Percentiles rank a stretch among this genome's conserved stretches.
Conservation (phyloP, 1,140 invertebrate species). For the Ceratina australensis region DNA sequence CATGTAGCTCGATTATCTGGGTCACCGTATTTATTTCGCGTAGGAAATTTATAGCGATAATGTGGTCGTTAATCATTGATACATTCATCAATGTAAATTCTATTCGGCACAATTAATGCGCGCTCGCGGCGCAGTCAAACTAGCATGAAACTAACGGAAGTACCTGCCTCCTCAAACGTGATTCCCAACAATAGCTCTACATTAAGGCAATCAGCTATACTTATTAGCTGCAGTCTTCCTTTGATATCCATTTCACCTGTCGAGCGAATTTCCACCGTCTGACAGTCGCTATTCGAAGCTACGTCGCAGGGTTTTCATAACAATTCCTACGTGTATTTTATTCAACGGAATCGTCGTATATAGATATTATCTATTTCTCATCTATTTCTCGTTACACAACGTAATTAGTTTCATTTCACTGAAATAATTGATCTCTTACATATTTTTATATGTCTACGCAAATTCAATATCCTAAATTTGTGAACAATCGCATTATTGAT, state of each 20-base stretch:
- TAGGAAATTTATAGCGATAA: constrained; percentile 14
- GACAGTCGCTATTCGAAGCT: too few species aligned
- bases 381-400: too few species aligned
- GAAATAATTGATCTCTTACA: too few species aligned
- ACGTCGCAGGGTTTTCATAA: too few species aligned
- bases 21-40: constrained; percentile 13
- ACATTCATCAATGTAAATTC: constrained; percentile 34
- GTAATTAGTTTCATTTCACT: too few species aligned
- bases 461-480: too few species aligned
- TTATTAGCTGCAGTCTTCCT: background rate
- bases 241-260: background rate
- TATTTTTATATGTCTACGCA: too few species aligned
- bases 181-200: background rate
- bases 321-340: too few species aligned
- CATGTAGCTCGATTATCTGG: background rate
- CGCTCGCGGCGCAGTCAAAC: background rate
- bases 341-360: too few species aligned
- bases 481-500: too few species aligned
- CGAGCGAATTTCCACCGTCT: too few species aligned
- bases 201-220: background rate
- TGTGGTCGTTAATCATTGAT: constrained; percentile 33
- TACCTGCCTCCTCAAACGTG: background rate
- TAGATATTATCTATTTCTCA: too few species aligned
- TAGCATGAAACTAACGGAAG: constrained; percentile 10
- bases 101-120: background rate